phyloP scores from a whole-genome alignment of 2,888 invertebrate species.

The Brenthis daphne region DNA sequence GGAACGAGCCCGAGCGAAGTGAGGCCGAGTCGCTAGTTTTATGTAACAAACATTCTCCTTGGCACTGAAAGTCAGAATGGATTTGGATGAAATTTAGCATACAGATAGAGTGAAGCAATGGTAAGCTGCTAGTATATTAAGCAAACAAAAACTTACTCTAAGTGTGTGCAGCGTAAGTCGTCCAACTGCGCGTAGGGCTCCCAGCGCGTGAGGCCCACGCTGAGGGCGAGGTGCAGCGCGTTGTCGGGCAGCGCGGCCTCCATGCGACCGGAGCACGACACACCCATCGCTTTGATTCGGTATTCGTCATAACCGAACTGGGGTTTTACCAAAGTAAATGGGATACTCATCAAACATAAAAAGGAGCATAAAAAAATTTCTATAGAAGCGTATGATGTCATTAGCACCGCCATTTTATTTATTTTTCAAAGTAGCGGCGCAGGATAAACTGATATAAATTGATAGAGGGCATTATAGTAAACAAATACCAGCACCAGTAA shows the following conservation, averaged over 20 bases:
- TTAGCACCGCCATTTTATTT: too few species aligned
- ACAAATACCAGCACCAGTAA: too few species aligned
- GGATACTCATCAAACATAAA: too few species aligned
- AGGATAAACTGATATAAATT: too few species aligned
- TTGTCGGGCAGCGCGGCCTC: slow-evolving; percentile 61
- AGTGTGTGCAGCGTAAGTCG: slow-evolving; percentile 60
- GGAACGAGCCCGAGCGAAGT: too few species aligned
- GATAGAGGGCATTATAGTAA: too few species aligned
- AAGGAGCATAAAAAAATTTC: too few species aligned
- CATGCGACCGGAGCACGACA: slow-evolving; percentile 63
- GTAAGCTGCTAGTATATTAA: neutral
- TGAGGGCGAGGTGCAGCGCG: slow-evolving; percentile 62
- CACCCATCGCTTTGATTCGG: slow-evolving; percentile 73
- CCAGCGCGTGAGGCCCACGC: slow-evolving; percentile 66
- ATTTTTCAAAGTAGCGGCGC: too few species aligned
- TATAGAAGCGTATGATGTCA: too few species aligned
- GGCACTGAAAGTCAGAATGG: too few species aligned
- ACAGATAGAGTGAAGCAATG: neutral
- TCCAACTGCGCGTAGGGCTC: slow-evolving; percentile 74
- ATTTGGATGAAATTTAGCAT: neutral
- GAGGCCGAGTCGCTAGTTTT: too few species aligned
- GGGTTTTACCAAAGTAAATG: neutral
- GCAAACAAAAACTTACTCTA: slow-evolving; percentile 59
- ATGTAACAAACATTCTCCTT: too few species aligned
- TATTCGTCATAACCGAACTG: slow-evolving; percentile 76